phyloP scores from a whole-genome alignment of 2,888 invertebrate species.

The Galerucella pusilla region DNA sequence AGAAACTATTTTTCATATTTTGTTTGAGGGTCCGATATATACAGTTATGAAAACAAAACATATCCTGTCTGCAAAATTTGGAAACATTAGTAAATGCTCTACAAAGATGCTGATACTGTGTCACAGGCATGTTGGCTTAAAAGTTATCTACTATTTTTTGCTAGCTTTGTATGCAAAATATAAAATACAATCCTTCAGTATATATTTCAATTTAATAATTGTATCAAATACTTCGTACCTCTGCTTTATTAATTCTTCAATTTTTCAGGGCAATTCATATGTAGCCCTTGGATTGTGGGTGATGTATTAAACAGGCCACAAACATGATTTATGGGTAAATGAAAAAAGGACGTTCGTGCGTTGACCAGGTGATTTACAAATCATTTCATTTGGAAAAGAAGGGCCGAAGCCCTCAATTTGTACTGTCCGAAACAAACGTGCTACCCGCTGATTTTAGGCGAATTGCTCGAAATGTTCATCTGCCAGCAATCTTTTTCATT shows the following conservation, averaged over 20 bases:
- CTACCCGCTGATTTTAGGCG: conserved; percentile 49
- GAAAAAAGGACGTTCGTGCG: conserved; percentile 26
- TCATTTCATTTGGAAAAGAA: conserved; percentile 6
- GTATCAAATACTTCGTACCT: background rate
- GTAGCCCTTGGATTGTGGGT: conserved; percentile 9
- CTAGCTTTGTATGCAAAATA: too few species aligned
- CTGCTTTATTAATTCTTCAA: background rate
- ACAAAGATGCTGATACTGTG: too few species aligned
- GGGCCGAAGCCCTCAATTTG: conserved; percentile 44
- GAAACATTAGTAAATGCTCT: too few species aligned
- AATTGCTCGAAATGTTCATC: conserved; percentile 47
- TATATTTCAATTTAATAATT: background rate
- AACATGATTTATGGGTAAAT: conserved; percentile 12
- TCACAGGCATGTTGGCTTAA: too few species aligned
- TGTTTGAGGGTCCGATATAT: too few species aligned
- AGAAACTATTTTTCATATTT: too few species aligned
- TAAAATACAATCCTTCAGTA: too few species aligned
- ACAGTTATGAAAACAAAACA: too few species aligned
- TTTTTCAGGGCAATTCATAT: background rate
- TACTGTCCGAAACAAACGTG: conserved; percentile 51
- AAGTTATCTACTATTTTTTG: too few species aligned
- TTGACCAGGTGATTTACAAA: conserved; percentile 40
- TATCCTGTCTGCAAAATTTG: too few species aligned
- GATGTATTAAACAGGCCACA: background rate
- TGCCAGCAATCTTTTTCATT: conserved; percentile 47